Percentiles rank a stretch among this genome's conserved stretches.
phyloP scores from a whole-genome alignment of 2,797 vertebrate species.

The Sebastes aleutianus region DNA sequence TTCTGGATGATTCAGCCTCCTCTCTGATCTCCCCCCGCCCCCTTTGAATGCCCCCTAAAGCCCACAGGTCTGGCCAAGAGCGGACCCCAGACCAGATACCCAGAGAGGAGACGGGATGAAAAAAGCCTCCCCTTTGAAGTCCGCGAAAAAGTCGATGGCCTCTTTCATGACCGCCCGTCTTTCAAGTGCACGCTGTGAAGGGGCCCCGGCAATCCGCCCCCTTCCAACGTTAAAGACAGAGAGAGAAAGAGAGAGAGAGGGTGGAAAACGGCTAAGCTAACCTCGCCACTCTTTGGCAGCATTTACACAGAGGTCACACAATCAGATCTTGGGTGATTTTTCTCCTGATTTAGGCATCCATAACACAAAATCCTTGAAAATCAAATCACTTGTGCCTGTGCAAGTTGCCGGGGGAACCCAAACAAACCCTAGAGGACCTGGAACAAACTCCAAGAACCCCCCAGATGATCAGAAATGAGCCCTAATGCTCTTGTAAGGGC shows the following conservation, averaged over 20 bases:
- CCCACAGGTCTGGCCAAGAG: conserved; percentile 83
- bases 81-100: conserved; percentile 79
- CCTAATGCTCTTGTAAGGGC: background rate
- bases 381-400: conserved; percentile 9
- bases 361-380: conserved; percentile 11
- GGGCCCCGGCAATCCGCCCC: conserved; percentile 72
- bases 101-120: conserved; percentile 78
- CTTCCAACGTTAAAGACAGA: conserved; percentile 78
- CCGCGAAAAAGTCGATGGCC: conserved; percentile 84
- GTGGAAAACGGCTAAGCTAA: conserved; percentile 50
- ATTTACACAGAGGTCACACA: conserved; percentile 39
- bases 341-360: conserved; percentile 29
- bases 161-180: conserved; percentile 84
- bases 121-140: conserved; percentile 84
- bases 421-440: background rate
- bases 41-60: conserved; percentile 81
- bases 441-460: background rate
- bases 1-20: conserved; percentile 80
- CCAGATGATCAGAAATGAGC: background rate
- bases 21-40: conserved; percentile 82
- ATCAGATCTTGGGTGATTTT: conserved; percentile 29
- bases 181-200: conserved; percentile 84
- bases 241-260: conserved; percentile 47
- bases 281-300: conserved; percentile 54
- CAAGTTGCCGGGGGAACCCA: background rate